These are phyloP conservation scores for Zaprionus ornatus DNA, from an alignment of 1,140 invertebrate species.

Conservation along the genomic window DNA sequence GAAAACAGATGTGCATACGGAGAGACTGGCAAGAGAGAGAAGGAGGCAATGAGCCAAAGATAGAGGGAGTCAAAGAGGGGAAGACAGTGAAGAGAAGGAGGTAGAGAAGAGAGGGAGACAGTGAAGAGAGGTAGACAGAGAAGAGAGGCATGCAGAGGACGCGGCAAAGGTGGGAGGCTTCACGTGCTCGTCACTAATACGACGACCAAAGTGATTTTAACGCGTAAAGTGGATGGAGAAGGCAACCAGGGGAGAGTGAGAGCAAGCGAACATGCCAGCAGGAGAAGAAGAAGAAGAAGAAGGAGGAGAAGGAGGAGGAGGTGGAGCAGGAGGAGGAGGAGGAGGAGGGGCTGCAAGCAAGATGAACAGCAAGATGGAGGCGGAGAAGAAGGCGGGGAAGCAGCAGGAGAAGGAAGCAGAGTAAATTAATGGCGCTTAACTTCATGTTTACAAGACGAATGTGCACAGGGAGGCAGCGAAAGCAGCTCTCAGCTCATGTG, in stretches of 20 bases:
- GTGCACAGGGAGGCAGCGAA: conserved; percentile 30
- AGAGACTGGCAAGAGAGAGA: neutral
- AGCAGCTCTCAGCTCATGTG: conserved; percentile 2
- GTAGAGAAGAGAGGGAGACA: neutral
- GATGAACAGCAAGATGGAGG: neutral
- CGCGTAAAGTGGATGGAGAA: conserved; percentile 45
- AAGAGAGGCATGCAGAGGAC: neutral
- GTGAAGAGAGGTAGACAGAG: neutral
- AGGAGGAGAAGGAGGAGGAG: too few relatives aligned
- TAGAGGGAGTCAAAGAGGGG: neutral
- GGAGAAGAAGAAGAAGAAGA: neutral
- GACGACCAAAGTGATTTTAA: conserved; percentile 62
- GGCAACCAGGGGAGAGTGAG: neutral
- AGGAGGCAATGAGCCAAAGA: neutral
- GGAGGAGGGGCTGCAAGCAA: too few relatives aligned
- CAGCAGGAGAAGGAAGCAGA: conserved; percentile 22
- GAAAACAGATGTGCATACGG: neutral
- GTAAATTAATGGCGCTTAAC: conserved; percentile 81
- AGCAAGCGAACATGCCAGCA: neutral
- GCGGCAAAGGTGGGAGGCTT: neutral
- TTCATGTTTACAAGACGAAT: conserved; percentile 82
- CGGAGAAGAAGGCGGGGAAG: neutral
- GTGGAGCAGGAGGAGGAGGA: neutral
- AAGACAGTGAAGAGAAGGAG: too few relatives aligned
- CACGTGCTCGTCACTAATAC: conserved; percentile 47